phyloP scores from a whole-genome alignment of 1,140 invertebrate genomes.

The Thaumatotibia leucotreta region DNA sequence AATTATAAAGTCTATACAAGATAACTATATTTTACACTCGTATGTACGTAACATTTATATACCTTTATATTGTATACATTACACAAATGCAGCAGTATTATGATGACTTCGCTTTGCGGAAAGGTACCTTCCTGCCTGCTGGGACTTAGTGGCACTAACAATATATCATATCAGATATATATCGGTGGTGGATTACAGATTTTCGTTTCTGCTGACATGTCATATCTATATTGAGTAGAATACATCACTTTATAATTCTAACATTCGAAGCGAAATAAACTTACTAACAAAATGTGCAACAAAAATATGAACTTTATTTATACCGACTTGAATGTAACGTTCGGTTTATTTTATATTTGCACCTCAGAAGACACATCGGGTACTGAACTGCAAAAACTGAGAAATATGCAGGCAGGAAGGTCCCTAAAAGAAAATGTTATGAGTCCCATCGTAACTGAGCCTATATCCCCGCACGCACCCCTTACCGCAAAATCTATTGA shows the following conservation, averaged over 20 bases:
- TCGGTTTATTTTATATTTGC: slow-evolving; percentile 66
- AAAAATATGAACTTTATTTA: slow-evolving; percentile 3
- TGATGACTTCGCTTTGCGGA: slow-evolving; percentile 72
- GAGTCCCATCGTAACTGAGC: slow-evolving; percentile 55
- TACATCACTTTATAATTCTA: slow-evolving; percentile 52
- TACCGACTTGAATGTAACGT: slow-evolving; percentile 30
- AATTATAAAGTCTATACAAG: background rate
- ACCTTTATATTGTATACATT: slow-evolving; percentile 24
- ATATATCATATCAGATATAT: slow-evolving; percentile 37
- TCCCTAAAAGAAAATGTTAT: slow-evolving; percentile 58
- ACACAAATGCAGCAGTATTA: slow-evolving; percentile 36
- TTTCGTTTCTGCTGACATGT: slow-evolving; percentile 32
- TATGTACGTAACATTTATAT: slow-evolving; percentile 32
- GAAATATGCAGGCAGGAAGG: slow-evolving; percentile 73
- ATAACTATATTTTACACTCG: slow-evolving; percentile 21
- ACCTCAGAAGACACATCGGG: slow-evolving; percentile 72
- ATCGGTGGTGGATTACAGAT: slow-evolving; percentile 59
- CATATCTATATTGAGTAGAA: slow-evolving; percentile 40
- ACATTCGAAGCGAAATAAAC: slow-evolving; percentile 34
- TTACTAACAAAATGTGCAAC: slow-evolving; percentile 26
- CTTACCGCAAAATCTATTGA: slow-evolving; percentile 28
- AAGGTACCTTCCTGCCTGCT: slow-evolving; percentile 77
- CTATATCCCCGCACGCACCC: slow-evolving; percentile 55
- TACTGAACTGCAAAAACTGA: slow-evolving; percentile 71
- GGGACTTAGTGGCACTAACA: slow-evolving; percentile 70